phyloP scores from a whole-genome alignment of 2,797 vertebrate genomes.

The Psittacula echo region DNA sequence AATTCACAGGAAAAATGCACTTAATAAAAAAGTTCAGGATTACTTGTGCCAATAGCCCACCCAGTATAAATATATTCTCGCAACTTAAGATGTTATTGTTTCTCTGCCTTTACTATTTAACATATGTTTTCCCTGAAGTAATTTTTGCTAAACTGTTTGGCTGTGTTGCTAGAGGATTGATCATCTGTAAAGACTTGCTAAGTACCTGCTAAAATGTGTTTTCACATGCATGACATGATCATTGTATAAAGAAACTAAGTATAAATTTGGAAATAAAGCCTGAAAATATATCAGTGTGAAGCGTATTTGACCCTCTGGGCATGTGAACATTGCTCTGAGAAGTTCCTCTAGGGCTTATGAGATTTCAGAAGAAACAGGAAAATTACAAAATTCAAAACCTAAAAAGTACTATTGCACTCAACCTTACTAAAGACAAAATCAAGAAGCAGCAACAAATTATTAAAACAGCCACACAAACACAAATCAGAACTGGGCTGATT shows the following conservation, averaged over 20 bases:
- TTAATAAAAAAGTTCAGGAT: slow-evolving; percentile 2
- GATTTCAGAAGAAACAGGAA: neutral
- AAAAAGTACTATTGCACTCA: neutral
- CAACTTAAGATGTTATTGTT: slow-evolving; percentile 31
- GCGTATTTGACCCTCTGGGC: neutral
- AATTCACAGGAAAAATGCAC: slow-evolving; percentile 58
- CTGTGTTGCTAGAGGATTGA: neutral
- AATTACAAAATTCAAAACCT: neutral
- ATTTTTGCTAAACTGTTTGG: neutral
- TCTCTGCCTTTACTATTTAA: slow-evolving; percentile 2
- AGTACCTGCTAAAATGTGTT: neutral
- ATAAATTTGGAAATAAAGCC: neutral
- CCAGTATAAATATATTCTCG: slow-evolving; percentile 38
- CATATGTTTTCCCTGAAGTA: neutral
- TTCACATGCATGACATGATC: neutral
- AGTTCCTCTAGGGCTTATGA: neutral
- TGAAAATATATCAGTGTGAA: neutral
- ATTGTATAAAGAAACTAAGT: neutral
- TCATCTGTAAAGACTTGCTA: neutral
- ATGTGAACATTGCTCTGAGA: neutral
- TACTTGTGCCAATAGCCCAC: slow-evolving; percentile 31
- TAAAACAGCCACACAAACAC: neutral
- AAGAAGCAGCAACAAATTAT: neutral
- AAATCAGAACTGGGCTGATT: neutral
- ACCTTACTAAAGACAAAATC: neutral